Evolutionary conservation across 2,888 invertebrate species (phyloP).

Genomic region (Tenthredo mesomela): DNA sequence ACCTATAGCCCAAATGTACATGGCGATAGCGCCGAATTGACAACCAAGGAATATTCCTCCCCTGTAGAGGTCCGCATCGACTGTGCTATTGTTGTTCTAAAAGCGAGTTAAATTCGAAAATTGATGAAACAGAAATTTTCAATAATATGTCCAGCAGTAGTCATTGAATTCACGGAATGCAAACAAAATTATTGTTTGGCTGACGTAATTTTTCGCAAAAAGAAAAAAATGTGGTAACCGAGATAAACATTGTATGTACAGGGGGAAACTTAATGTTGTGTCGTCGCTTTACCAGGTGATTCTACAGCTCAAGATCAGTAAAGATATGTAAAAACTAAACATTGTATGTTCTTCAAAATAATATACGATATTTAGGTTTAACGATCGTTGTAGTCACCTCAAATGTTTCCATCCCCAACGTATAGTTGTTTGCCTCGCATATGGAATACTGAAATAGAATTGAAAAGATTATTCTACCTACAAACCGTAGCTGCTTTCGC

Average conservation of each 20-base stretch:
- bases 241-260: too few species aligned
- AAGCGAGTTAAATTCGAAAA: slow-evolving; percentile 1
- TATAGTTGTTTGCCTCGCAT: slow-evolving; percentile 67
- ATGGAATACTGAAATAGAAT: slow-evolving; percentile 67
- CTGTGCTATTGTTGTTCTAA: slow-evolving; percentile 74
- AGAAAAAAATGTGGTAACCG: too few species aligned
- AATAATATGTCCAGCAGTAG: too few species aligned
- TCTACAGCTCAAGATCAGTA: too few species aligned
- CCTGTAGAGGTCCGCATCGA: slow-evolving; percentile 86
- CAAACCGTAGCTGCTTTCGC: too few species aligned
- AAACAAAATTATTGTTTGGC: too few species aligned
- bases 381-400: slow-evolving; percentile 74
- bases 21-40: slow-evolving; percentile 86
- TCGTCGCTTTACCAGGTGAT: too few species aligned
- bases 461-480: slow-evolving; percentile 44
- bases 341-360: background rate
- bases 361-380: slow-evolving; percentile 58
- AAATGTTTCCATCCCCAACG: slow-evolving; percentile 74
- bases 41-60: slow-evolving; percentile 89
- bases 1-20: slow-evolving; percentile 93
- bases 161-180: too few species aligned
- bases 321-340: too few species aligned
- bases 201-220: too few species aligned
- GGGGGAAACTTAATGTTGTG: too few species aligned
- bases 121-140: too few species aligned